A percentile compares a stretch with the other conserved stretches of the same genome.
These are phyloP conservation scores for Parthenolecanium corni DNA, from an alignment of 2,888 invertebrate genomes.

Conservation along the genomic window DNA sequence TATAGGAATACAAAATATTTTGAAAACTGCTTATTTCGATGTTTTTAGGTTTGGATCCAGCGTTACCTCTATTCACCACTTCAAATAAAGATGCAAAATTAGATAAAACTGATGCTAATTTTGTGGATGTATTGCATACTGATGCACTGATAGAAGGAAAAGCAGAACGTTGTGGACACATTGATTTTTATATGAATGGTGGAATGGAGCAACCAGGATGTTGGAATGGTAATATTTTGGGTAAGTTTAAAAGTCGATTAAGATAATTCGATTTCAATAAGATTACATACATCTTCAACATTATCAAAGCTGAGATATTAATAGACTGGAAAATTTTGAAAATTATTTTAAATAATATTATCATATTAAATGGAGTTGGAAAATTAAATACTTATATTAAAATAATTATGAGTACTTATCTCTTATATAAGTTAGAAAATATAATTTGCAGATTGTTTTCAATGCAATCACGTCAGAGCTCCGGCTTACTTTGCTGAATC, in stretches of 20 bases:
- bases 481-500: constrained; percentile 54
- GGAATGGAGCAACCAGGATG: constrained; percentile 58
- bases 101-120: constrained; percentile 51
- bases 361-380: no score
- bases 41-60: constrained; percentile 49
- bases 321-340: not conserved
- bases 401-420: no score
- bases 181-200: constrained; percentile 62
- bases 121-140: constrained; percentile 61
- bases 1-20: no score
- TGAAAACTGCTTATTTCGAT: no score
- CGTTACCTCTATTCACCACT: constrained; percentile 52
- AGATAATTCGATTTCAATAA: not conserved
- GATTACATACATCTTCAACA: not conserved
- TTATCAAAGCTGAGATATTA: not conserved
- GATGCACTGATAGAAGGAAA: constrained; percentile 58
- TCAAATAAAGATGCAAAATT: constrained; percentile 44
- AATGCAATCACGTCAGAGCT: constrained; percentile 43
- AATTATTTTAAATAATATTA: no score
- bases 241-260: no score
- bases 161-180: constrained; percentile 52
- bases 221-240: constrained; percentile 38
- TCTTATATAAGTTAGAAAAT: no score
- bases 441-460: constrained; percentile 14
- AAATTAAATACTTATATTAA: no score